Percentiles rank a stretch among this genome's conserved stretches.
Evolutionary conservation across 2,888 invertebrate species (phyloP).

Genomic region (Caenorhabditis afra): DNA sequence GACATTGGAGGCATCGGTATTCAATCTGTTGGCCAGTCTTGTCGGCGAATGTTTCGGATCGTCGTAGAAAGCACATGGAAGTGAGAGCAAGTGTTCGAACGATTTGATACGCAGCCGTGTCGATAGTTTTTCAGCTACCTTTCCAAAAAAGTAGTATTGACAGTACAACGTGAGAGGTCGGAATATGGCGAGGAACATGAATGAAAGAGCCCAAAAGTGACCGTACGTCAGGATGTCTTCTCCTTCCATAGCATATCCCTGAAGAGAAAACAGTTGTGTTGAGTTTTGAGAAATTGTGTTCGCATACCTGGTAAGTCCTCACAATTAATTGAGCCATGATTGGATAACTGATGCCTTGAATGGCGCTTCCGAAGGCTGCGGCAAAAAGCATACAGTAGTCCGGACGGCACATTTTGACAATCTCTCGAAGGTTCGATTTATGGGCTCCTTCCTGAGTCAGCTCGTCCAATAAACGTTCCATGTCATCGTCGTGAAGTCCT

Average conservation of each 20-base stretch:
- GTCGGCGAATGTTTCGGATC: conserved; percentile 80
- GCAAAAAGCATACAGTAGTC: conserved; percentile 33
- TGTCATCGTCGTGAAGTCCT: conserved; percentile 44
- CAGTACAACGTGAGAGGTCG: conserved; percentile 70
- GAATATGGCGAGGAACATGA: conserved; percentile 80
- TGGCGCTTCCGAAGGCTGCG: conserved; percentile 28
- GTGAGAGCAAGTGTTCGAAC: conserved; percentile 79
- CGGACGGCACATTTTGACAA: conserved; percentile 43
- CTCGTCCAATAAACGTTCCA: conserved; percentile 52
- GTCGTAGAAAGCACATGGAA: conserved; percentile 82
- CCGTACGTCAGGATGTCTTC: conserved; percentile 80
- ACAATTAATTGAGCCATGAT: conserved; percentile 43
- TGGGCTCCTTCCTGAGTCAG: conserved; percentile 33
- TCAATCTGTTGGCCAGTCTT: conserved; percentile 81
- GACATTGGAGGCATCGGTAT: conserved; percentile 82
- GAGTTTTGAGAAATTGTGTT: not conserved
- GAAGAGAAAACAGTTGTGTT: not conserved
- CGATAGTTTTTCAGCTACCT: conserved; percentile 79
- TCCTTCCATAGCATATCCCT: conserved; percentile 44
- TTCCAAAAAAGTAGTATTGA: conserved; percentile 78
- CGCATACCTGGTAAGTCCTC: conserved; percentile 20
- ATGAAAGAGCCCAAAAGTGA: conserved; percentile 82
- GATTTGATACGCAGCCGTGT: conserved; percentile 80
- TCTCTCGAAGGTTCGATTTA: conserved; percentile 41
- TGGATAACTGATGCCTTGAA: conserved; percentile 48